Conservation (phyloP, 2,888 invertebrate genomes). For the Caenorhabditis uteleia region DNA sequence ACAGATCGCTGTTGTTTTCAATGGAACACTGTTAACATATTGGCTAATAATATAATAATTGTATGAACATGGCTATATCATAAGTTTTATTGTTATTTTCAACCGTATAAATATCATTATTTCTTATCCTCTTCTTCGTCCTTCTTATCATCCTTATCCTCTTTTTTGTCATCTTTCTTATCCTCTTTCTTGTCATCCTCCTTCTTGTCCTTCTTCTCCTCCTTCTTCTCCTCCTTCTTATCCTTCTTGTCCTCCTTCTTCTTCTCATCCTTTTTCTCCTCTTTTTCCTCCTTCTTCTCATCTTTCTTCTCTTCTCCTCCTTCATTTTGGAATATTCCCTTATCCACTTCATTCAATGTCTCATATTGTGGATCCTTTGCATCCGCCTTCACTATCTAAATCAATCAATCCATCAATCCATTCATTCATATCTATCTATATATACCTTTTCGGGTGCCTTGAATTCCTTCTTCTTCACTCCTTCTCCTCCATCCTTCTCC, state of each 20-base stretch:
- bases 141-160: conserved; percentile 1
- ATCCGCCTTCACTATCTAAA: conserved; percentile 42
- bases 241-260: too few relatives aligned
- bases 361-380: conserved; percentile 50
- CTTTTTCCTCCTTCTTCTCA: background rate
- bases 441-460: conserved; percentile 33
- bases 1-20: too few relatives aligned
- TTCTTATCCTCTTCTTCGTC: conserved; percentile 1
- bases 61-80: too few relatives aligned
- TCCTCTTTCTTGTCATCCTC: conserved; percentile 2
- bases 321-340: conserved; percentile 42
- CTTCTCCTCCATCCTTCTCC: conserved; percentile 3
- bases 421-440: too few relatives aligned
- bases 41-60: too few relatives aligned
- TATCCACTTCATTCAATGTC: conserved; percentile 42
- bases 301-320: conserved; percentile 5
- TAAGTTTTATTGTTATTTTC: too few relatives aligned
- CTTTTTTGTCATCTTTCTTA: background rate
- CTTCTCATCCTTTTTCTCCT: too few relatives aligned
- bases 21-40: too few relatives aligned
- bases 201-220: background rate
- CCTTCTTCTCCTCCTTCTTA: conserved; percentile 1
- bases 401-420: too few relatives aligned
- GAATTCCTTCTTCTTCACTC: conserved; percentile 34
- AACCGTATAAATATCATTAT: too few relatives aligned